phyloP scores from a whole-genome alignment of 2,888 invertebrate genomes.

The Gibbula magus region DNA sequence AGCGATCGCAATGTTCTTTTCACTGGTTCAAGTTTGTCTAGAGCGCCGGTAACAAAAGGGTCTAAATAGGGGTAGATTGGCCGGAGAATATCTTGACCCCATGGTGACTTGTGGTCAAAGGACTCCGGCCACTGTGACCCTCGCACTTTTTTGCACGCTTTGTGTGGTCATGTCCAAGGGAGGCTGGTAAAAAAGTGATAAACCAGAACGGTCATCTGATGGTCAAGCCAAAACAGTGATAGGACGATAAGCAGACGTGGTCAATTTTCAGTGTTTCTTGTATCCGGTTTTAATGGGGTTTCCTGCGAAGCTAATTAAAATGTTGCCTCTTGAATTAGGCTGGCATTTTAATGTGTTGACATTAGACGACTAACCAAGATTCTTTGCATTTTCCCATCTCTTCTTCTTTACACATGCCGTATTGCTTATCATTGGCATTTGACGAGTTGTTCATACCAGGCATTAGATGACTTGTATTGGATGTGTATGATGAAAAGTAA shows the following conservation, averaged over 20 bases:
- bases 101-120: constrained; percentile 15
- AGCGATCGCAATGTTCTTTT: constrained; percentile 19
- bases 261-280: not conserved
- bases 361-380: too few relatives aligned
- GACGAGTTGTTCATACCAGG: too few relatives aligned
- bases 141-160: constrained; percentile 20
- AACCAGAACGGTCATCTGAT: constrained; percentile 4
- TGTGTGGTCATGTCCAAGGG: constrained; percentile 3
- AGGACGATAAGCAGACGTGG: not conserved
- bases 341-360: not conserved
- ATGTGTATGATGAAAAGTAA: too few relatives aligned
- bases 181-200: constrained; percentile 4
- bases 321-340: not conserved
- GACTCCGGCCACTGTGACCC: constrained; percentile 8
- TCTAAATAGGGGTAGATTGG: constrained; percentile 13
- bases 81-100: constrained; percentile 12
- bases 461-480: too few relatives aligned
- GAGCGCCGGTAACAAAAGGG: not conserved
- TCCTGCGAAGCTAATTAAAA: not conserved
- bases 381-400: too few relatives aligned
- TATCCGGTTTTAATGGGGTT: not conserved
- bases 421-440: too few relatives aligned
- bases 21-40: constrained; percentile 12
- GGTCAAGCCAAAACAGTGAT: constrained; percentile 21
- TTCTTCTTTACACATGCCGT: too few relatives aligned